Evolutionary conservation across 2,797 vertebrate genomes (phyloP).

Genomic region (Lophotriccus pileatus): DNA sequence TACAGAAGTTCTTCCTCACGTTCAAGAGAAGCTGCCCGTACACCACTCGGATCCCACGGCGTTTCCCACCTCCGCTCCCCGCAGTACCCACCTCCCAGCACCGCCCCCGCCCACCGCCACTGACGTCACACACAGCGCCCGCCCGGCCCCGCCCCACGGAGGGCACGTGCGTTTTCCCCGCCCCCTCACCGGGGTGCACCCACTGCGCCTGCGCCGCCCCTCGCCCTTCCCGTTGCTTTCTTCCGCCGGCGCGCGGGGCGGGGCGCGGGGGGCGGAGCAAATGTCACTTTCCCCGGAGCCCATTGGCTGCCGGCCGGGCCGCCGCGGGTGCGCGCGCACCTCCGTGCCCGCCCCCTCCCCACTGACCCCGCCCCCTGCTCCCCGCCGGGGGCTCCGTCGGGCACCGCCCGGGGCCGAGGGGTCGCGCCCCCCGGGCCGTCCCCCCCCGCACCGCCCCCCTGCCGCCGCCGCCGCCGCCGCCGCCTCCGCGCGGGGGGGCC

Average conservation of each 20-base stretch:
- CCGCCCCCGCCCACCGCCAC: accelerated
- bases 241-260: accelerated
- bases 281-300: accelerated
- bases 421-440: accelerated
- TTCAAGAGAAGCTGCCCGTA: accelerated
- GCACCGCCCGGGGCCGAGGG: background rate
- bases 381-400: background rate
- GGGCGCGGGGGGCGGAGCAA: background rate
- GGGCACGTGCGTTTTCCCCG: accelerated
- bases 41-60: accelerated
- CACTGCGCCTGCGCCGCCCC: accelerated
- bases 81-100: accelerated
- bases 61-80: too few species aligned
- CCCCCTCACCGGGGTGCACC: accelerated
- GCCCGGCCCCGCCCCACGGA: background rate
- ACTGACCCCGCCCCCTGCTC: background rate
- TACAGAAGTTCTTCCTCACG: accelerated
- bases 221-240: accelerated
- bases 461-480: too few species aligned
- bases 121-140: accelerated
- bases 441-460: too few species aligned
- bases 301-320: background rate
- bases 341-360: too few species aligned
- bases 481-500: background rate
- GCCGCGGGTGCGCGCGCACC: background rate